A percentile compares a stretch with the other conserved stretches of the same genome.
Conservation (phyloP, 2,113 vertebrate species). For the Camelus bactrianus region DNA sequence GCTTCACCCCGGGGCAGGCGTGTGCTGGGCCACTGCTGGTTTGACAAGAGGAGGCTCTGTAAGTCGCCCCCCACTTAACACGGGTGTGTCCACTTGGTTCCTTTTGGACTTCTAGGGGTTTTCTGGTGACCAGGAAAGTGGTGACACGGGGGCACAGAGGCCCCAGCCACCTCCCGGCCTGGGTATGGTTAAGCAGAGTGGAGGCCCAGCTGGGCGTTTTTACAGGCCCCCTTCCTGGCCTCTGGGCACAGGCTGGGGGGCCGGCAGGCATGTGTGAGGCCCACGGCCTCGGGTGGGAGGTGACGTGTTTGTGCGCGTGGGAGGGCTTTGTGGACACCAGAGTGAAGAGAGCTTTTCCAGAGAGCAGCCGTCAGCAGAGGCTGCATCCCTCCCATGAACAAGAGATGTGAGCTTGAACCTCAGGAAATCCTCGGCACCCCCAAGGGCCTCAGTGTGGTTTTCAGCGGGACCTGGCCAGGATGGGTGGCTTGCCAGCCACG, state of each 20-base stretch:
- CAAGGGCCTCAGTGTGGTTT: neutral
- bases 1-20: fast-evolving
- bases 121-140: neutral
- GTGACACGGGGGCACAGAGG: neutral
- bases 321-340: fast-evolving
- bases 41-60: too few species aligned
- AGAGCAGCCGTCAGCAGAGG: fast-evolving
- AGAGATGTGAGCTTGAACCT: neutral
- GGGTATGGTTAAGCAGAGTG: neutral
- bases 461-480: neutral
- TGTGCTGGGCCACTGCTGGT: neutral
- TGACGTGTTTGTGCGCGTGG: fast-evolving
- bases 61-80: fast-evolving
- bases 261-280: neutral
- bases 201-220: neutral
- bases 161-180: neutral
- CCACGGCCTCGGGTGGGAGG: fast-evolving
- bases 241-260: neutral
- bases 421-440: neutral
- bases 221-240: neutral
- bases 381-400: fast-evolving
- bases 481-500: neutral
- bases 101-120: neutral
- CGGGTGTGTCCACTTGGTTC: fast-evolving
- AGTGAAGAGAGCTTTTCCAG: neutral